Base-by-base conservation (phyloP, 2,888 invertebrate genomes). In the Philopedon plagiatum region DNA sequence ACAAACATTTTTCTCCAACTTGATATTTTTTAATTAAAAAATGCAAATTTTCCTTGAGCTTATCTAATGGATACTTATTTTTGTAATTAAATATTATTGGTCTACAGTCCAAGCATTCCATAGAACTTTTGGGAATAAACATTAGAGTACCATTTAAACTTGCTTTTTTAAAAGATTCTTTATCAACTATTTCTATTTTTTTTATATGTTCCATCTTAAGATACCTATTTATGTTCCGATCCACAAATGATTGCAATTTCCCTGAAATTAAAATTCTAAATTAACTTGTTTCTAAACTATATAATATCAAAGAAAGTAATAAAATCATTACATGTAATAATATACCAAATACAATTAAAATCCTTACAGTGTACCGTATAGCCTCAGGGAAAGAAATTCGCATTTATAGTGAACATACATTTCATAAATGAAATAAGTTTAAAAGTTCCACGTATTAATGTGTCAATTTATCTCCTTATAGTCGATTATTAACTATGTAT, bases 91-190 rank as follows among this genome's bases (percentile, higher is more conserved):
- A 39, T 3, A 65, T 15, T 44, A 67, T 5, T n/a, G 67, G 67
- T 34, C 67, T 67, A 11, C 29, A 26, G 23, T 49, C 15, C 9
- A 46, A 2, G 1, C 2, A 29, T 19, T 11, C 15, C 7, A 15
- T 5, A 8, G 13, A 21, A 26, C 7, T 58, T 60, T 67, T 67
- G 7, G 67, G 58, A 46, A 67, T 54, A 46, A 57, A 58, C n/a
- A n/a, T 46, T 34, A 67, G 29, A 5, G n/a, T 18, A 19, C 67
- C 67, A 51, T 9, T 60, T 37, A 57, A 9, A 19, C 18, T 4
- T 18, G 5, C 8, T n/a, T 7, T 7, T 9, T 4, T 18, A 0
- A 7, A 8, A 9, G 21, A 9, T n/a, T 58, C 23, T 34, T 18
- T 11, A 18, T 18, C 9, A 19, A 34, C 15, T n/a, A n/a, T n/a